phyloP scores from a whole-genome alignment of 2,113 vertebrate genomes.

The Patagioenas fasciata region DNA sequence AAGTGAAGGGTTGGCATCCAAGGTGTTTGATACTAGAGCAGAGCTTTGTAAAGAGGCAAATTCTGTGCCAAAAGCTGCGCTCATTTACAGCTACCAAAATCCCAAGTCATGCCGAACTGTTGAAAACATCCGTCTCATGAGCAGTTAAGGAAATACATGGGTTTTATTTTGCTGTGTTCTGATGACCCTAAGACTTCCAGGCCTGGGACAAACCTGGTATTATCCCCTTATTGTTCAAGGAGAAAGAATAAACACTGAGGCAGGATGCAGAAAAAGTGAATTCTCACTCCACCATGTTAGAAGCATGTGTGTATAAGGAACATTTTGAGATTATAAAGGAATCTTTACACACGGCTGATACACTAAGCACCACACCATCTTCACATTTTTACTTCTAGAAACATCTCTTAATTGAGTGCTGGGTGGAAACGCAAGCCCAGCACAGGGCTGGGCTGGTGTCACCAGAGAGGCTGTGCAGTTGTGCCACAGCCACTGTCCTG shows the following conservation, averaged over 20 bases:
- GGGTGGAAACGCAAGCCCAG: neutral
- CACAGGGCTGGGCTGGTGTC: neutral
- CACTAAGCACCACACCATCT: fast-evolving
- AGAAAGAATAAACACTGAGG: neutral
- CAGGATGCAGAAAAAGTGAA: neutral
- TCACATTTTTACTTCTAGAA: neutral
- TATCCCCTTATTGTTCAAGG: neutral
- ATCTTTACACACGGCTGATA: neutral
- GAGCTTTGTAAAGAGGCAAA: conserved; percentile 10
- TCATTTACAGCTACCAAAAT: conserved; percentile 33
- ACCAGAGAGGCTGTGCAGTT: neutral
- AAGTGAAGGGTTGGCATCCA: neutral
- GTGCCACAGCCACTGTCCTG: neutral
- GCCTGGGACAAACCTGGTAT: neutral
- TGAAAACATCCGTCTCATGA: neutral
- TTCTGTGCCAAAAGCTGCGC: conserved; percentile 34
- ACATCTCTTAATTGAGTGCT: neutral
- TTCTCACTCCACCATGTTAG: neutral
- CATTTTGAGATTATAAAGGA: neutral
- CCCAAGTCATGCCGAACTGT: conserved; percentile 1
- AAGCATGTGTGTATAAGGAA: neutral
- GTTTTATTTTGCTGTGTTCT: neutral
- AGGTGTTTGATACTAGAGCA: neutral
- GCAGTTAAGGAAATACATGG: neutral
- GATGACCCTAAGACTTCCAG: neutral